Base-by-base conservation (phyloP, 2,888 invertebrate genomes). In the Sceliomorpha sp. region DNA sequence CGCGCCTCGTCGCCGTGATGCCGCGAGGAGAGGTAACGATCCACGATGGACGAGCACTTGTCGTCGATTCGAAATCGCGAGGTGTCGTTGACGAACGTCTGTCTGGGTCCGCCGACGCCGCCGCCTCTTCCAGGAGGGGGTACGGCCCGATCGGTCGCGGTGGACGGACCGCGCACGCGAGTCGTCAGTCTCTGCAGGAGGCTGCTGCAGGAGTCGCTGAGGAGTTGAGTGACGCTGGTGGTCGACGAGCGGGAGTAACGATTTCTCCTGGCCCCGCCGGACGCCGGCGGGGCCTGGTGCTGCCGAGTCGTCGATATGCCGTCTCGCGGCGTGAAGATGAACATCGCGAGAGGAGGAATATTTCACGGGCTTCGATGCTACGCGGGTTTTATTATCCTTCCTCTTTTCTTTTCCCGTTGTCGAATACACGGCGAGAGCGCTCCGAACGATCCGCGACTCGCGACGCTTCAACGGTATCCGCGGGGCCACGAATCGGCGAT, bases 181-280 rank as follows among this genome's bases (percentile, higher is more conserved):
- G 93, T 94, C 5, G 92, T 91, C 80, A 96, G 90, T 75, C 95
- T 91, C 86, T 95, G 95, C 80, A 96, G 91, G 75, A 96, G 91
- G 89, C 92, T 96, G 82, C 95, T 94, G 89, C 95, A 96, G 78
- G 96, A 95, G 87, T 96, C 96, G 77, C 94, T 94, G 78, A 96
- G 90, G 81, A 96, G 90, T 89, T 96, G 96, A 73, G 95, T 94
- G 78, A 96, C 95, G 89, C 95, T 96, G 42, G 93, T 91, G 47
- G 93, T 92, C 63, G 94, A 94, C 47, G 96, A 94, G 70, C 96
- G 92, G 74, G 93, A 91, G 89, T 96, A 95, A 74, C 95, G 92
- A 84, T 91, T 92, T 75, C 93, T 91, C 70, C 92, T 91, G 10
- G 55, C 47, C 75, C 93, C 91, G 69, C 92, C 90, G 10, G 55